phyloP scores from a whole-genome alignment of 2,888 invertebrate species.

The Rhingia campestris region DNA sequence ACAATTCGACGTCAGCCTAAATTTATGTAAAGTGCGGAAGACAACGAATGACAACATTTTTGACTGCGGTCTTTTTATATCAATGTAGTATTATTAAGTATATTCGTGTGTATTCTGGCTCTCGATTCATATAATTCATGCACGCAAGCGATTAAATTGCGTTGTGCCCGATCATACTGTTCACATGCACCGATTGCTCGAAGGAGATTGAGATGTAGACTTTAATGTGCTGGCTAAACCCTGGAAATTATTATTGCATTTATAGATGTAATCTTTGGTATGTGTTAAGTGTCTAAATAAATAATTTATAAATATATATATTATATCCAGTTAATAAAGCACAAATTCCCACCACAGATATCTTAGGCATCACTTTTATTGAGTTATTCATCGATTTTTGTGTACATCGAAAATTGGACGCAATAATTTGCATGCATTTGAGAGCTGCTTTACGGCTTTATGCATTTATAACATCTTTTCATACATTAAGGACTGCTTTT shows the following conservation, averaged over 20 bases:
- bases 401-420: neutral
- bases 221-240: neutral
- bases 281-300: constrained; percentile 39
- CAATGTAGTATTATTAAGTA: neutral
- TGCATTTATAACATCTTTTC: no score
- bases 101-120: neutral
- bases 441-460: no score
- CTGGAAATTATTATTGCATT: constrained; percentile 43
- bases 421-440: no score
- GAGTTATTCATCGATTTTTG: neutral
- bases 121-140: neutral
- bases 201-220: neutral
- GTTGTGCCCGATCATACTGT: no score
- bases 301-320: neutral
- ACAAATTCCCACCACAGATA: neutral
- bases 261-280: constrained; percentile 36
- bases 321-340: neutral
- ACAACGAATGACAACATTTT: constrained; percentile 4
- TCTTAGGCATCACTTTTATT: neutral
- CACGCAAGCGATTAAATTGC: no score
- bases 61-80: constrained; percentile 9
- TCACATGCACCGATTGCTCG: neutral
- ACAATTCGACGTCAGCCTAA: constrained; percentile 80
- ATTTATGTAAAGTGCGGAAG: constrained; percentile 75
- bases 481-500: no score